These are phyloP conservation scores for Nycticorax nycticorax DNA, from an alignment of 2,113 vertebrate genomes.

Conservation along the genomic window DNA sequence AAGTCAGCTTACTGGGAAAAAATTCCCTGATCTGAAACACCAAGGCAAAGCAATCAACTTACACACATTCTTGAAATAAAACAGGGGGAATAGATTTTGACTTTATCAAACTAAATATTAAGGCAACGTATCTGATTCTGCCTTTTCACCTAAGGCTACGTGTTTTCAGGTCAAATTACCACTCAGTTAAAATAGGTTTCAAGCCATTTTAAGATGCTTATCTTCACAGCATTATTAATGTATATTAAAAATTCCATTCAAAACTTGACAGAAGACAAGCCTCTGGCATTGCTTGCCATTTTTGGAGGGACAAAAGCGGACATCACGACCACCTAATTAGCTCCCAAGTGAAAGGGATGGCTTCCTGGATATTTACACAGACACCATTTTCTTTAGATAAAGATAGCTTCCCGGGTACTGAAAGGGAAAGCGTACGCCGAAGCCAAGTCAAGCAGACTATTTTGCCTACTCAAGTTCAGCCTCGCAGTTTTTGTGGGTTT, in stretches of 20 bases:
- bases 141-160: background rate
- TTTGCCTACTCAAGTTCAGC: background rate
- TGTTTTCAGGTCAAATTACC: background rate
- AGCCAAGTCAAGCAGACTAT: background rate
- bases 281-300: background rate
- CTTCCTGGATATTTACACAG: background rate
- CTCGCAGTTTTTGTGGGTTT: background rate
- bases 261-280: background rate
- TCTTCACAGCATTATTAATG: background rate
- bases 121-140: accelerated
- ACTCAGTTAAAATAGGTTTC: background rate
- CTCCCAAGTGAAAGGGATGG: accelerated
- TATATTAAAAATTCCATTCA: background rate
- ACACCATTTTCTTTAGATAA: background rate
- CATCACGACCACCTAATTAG: background rate
- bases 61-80: background rate
- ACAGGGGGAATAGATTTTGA: accelerated
- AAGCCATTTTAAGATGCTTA: background rate
- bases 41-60: background rate
- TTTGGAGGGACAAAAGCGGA: background rate
- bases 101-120: background rate
- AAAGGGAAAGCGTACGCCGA: background rate
- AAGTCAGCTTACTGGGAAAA: background rate
- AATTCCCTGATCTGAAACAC: background rate
- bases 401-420: background rate